Percentiles rank a stretch among this genome's conserved stretches.
phyloP scores from a whole-genome alignment of 2,888 invertebrate genomes.

The Conchocele bisecta region DNA sequence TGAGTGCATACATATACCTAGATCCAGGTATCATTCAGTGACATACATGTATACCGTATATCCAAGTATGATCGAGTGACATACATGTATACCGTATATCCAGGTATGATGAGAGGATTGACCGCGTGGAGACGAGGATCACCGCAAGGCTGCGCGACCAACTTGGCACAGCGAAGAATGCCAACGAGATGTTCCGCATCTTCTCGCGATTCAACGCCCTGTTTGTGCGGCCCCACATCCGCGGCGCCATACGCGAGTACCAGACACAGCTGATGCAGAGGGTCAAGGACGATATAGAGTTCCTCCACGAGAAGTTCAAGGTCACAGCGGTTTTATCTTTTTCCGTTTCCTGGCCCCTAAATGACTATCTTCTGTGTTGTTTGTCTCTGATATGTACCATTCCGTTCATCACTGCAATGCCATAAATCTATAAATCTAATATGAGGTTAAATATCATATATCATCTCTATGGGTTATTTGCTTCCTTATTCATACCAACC shows the following conservation, averaged over 20 bases:
- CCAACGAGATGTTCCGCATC: constrained; percentile 99
- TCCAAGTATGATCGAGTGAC: no score
- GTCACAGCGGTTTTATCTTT: constrained; percentile 85
- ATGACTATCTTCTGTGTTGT: neutral
- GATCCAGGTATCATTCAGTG: no score
- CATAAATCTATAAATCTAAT: no score
- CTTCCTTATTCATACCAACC: no score
- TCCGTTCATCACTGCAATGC: neutral
- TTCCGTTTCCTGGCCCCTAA: neutral
- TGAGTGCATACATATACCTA: no score
- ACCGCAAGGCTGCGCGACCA: constrained; percentile 99
- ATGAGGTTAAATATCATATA: no score
- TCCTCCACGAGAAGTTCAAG: constrained; percentile 98
- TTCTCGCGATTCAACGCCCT: constrained; percentile 98
- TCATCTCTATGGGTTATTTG: no score
- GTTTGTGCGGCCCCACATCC: constrained; percentile 98
- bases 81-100: no score
- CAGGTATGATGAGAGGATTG: constrained; percentile 97
- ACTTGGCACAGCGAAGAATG: constrained; percentile 98
- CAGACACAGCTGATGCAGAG: constrained; percentile 99
- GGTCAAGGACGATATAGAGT: constrained; percentile 99
- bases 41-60: no score
- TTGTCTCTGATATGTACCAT: no score
- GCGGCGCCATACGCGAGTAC: constrained; percentile 99
- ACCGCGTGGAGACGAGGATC: constrained; percentile 98